These are phyloP conservation scores for Sebastes dallii DNA, from an alignment of 2,797 vertebrate species.

Conservation along the genomic window DNA sequence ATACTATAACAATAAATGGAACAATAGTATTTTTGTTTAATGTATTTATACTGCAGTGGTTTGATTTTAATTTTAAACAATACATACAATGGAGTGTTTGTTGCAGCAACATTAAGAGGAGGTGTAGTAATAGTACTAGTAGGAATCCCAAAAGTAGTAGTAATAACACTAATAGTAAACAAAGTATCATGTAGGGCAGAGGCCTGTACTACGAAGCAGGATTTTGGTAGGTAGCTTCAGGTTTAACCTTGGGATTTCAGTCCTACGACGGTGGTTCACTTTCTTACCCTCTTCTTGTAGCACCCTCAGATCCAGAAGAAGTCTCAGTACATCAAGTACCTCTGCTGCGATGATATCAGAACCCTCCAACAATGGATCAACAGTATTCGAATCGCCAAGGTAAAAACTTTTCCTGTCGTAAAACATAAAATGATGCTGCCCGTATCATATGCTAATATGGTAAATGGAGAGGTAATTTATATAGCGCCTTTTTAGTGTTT, in stretches of 20 bases:
- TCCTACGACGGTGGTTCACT: too few relatives aligned
- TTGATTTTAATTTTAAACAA: neutral
- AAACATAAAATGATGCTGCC: neutral
- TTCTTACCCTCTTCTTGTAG: slow-evolving; percentile 63
- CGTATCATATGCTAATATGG: too few relatives aligned
- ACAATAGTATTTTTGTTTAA: neutral
- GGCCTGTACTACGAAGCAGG: neutral
- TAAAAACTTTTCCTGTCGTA: slow-evolving; percentile 51
- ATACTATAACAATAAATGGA: neutral
- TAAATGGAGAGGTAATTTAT: too few relatives aligned
- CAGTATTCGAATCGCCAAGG: slow-evolving; percentile 97
- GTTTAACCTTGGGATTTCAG: too few relatives aligned
- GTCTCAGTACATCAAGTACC: slow-evolving; percentile 98
- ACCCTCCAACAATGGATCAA: slow-evolving; percentile 97
- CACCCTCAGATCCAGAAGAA: slow-evolving; percentile 99
- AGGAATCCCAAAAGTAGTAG: neutral
- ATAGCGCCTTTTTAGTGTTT: too few relatives aligned
- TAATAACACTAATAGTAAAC: neutral
- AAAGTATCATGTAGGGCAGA: neutral
- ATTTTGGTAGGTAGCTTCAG: too few relatives aligned
- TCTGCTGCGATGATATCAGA: slow-evolving; percentile 96
- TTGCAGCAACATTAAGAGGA: neutral
- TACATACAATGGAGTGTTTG: neutral
- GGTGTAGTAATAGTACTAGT: neutral
- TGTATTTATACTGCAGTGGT: neutral